Evolutionary conservation across 2,113 vertebrate genomes (phyloP).

Genomic region (Heterotilapia buettikoferi): DNA sequence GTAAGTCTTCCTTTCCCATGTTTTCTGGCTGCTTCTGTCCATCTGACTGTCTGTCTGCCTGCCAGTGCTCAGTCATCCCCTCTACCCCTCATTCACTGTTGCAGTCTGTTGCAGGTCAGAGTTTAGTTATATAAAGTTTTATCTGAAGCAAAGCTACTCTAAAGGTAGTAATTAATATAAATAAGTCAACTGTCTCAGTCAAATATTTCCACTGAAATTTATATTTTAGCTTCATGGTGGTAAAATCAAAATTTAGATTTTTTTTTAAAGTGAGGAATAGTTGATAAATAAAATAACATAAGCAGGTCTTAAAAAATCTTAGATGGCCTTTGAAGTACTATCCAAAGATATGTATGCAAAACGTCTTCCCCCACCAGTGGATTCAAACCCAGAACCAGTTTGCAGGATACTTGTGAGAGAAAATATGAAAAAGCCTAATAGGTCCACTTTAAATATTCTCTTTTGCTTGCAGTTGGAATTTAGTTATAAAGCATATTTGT

Average conservation of each 20-base stretch:
- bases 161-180: not conserved
- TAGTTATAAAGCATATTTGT: not conserved
- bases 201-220: accelerated
- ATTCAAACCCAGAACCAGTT: not conserved
- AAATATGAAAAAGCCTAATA: not conserved
- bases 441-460: not conserved
- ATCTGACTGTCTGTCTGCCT: conserved; percentile 29
- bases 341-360: not conserved
- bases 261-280: not conserved
- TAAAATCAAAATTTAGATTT: not conserved
- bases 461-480: not conserved
- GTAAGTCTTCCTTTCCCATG: conserved; percentile 80
- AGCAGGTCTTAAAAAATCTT: not conserved
- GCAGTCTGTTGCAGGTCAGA: conserved; percentile 19
- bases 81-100: not conserved
- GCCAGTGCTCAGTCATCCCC: conserved; percentile 12
- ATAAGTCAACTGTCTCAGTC: not conserved
- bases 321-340: not conserved
- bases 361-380: accelerated
- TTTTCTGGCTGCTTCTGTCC: conserved; percentile 65
- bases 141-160: conserved; percentile 10
- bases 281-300: not conserved
- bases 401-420: not conserved
- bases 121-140: not conserved
- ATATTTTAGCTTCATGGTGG: not conserved